Base-by-base conservation (phyloP, 2,113 vertebrate genomes). In the Hucho hucho region DNA sequence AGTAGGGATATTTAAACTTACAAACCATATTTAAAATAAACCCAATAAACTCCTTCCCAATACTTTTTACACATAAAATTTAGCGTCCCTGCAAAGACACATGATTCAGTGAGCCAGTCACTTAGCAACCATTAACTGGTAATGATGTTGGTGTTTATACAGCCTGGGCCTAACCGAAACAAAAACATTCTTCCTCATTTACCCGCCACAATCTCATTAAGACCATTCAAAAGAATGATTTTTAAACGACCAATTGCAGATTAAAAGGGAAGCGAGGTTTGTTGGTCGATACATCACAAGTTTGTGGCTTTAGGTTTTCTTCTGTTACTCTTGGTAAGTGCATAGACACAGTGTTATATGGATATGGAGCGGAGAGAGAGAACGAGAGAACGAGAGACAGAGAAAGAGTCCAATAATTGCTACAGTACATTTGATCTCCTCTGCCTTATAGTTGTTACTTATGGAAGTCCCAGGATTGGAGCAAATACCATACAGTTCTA, bases 81-180 rank as follows among this genome's bases (percentile, higher is more conserved):
- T 85, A 83, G 77, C 80, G 79, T 74, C 85, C 80, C 84, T 81
- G 83, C 75, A 83, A 82, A 79, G 79, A 81, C 71, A 83, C 81
- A 88, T 91, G 82, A 84, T 82, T 90, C 86, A 89, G 29, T 14
- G 71, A 69, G 77, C 64, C 61, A 86, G 79, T 87, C 86, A 87
- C 84, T 88, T 83, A 84, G 86, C 77, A 75, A 75, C 82, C 87
- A 88, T 89, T 89, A 85, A 87, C 87, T 71, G 80, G 74, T 79
- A 90, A 87, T 88, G 83, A 81, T 87, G 80, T 87, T 89, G 87
- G 83, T 83, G 78, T 87, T 87, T 84, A 77, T 77, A 78, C 86
- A 86, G 85, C 85, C 82, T 47, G 81, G 73, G 84, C 81, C 73
- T 28, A 69, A 70, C 79, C 25, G 81, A 86, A 87, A 86, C 85